Conservation (phyloP, 2,888 invertebrate genomes). For the Nebria salina region DNA sequence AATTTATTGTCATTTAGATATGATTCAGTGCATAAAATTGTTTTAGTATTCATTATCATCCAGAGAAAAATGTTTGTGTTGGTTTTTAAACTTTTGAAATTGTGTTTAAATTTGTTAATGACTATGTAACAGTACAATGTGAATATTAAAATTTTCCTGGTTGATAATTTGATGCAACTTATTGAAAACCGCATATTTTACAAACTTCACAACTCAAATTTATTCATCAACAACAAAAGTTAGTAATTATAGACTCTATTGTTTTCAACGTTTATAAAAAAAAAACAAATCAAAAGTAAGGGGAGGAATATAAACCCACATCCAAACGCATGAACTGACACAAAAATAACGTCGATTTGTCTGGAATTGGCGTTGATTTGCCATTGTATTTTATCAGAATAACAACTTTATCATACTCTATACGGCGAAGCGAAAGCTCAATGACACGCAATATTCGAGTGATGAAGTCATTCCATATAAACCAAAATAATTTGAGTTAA, state of each 20-base stretch:
- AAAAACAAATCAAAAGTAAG: neutral
- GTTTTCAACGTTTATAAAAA: neutral
- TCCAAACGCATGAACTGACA: neutral
- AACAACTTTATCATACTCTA: neutral
- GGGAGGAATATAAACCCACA: neutral
- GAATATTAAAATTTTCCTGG: neutral
- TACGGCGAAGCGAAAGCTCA: neutral
- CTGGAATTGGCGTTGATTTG: neutral
- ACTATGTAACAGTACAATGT: neutral
- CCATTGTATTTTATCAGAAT: neutral
- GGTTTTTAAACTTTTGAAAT: no score
- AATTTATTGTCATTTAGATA: no score
- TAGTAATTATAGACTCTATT: neutral
- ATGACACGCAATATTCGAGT: no score
- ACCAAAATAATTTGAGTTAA: no score
- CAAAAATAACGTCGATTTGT: neutral
- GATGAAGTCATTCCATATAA: no score
- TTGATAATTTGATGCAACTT: neutral
- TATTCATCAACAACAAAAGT: neutral
- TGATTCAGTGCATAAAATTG: no score
- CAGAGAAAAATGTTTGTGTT: no score
- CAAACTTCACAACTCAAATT: neutral
- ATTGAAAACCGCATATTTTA: neutral
- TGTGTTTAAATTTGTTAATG: neutral
- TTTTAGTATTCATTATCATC: no score